Conservation (phyloP, 2,888 invertebrate species). For the Trissolcus japonicus region DNA sequence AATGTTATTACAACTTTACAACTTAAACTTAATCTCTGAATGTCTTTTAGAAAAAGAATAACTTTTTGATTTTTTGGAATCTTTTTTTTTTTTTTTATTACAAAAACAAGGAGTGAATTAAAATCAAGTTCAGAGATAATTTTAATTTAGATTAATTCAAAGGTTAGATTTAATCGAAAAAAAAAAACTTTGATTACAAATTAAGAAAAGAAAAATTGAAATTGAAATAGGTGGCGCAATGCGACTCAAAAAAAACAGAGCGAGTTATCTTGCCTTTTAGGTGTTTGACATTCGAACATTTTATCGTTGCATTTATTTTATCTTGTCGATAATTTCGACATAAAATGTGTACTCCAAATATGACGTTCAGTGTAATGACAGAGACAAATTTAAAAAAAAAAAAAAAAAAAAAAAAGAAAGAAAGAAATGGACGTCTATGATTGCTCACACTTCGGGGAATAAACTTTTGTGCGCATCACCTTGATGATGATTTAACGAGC, state of each 20-base stretch:
- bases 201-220: background rate
- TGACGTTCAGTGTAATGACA: constrained; percentile 21
- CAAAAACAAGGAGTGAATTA: too few relatives aligned
- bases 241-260: constrained; percentile 20
- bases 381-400: background rate
- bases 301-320: constrained; percentile 44
- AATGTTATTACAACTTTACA: too few relatives aligned
- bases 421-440: too few relatives aligned
- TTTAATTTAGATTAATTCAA: too few relatives aligned
- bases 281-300: constrained; percentile 20
- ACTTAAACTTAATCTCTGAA: too few relatives aligned
- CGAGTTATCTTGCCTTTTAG: constrained; percentile 23
- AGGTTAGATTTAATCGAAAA: too few relatives aligned
- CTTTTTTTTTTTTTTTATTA: too few relatives aligned
- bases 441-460: constrained; percentile 1
- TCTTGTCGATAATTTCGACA: constrained; percentile 39
- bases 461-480: constrained; percentile 4
- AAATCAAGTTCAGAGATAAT: too few relatives aligned
- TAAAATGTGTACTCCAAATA: constrained; percentile 24
- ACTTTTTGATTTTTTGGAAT: too few relatives aligned
- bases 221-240: background rate
- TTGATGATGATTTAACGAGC: constrained; percentile 22
- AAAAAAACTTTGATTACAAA: too few relatives aligned
- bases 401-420: background rate
- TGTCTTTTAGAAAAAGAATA: too few relatives aligned